Evolutionary conservation across 1,140 invertebrate species (phyloP).

Genomic region (Neuroterus valhalla): DNA sequence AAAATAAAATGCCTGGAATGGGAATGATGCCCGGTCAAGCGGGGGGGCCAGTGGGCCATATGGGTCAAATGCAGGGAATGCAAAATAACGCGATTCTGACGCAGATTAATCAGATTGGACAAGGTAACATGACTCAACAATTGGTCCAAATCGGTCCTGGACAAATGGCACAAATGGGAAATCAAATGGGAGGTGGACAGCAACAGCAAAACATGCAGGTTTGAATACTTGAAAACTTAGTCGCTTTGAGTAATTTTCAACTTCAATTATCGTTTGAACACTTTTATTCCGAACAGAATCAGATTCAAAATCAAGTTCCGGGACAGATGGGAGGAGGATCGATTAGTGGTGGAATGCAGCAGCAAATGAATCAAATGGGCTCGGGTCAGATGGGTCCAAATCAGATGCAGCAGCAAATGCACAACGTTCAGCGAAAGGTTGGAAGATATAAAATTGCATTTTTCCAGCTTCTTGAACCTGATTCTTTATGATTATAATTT

Average conservation of each 20-base stretch:
- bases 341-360: constrained; percentile 62
- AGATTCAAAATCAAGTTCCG: constrained; percentile 72
- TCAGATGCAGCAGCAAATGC: constrained; percentile 77
- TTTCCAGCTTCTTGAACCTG: constrained; percentile 16
- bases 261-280: constrained; percentile 17
- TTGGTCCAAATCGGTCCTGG: constrained; percentile 68
- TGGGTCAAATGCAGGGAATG: constrained; percentile 68
- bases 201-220: constrained; percentile 72
- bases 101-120: constrained; percentile 71
- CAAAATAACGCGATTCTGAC: constrained; percentile 70
- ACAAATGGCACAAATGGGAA: constrained; percentile 63
- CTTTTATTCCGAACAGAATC: constrained; percentile 58
- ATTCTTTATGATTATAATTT: constrained; percentile 35
- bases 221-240: constrained; percentile 29
- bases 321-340: constrained; percentile 72
- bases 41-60: constrained; percentile 67
- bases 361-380: constrained; percentile 73
- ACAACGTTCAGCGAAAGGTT: constrained; percentile 73
- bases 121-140: constrained; percentile 67
- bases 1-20: constrained; percentile 75
- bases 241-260: neutral
- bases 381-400: constrained; percentile 75
- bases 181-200: constrained; percentile 64
- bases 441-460: constrained; percentile 39
- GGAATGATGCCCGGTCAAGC: constrained; percentile 72